Conservation (phyloP, 2,888 invertebrate species). For the Eupithecia pulchellata region DNA sequence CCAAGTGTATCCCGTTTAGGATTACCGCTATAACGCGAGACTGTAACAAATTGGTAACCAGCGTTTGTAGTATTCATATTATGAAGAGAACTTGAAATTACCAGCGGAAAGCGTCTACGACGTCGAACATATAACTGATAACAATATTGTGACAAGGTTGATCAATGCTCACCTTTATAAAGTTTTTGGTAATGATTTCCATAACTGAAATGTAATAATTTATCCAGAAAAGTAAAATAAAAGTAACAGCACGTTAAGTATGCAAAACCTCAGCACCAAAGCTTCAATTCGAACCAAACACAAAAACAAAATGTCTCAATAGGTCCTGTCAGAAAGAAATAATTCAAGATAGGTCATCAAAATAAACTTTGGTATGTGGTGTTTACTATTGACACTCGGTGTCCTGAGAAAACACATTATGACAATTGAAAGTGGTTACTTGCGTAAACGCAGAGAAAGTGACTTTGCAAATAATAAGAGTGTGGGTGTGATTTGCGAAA, state of each 20-base stretch:
- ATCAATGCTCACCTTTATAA: constrained; percentile 8
- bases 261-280: background rate
- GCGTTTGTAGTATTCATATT: constrained; percentile 26
- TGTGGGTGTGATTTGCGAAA: constrained; percentile 66
- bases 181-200: constrained; percentile 8
- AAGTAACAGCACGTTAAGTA: background rate
- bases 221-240: background rate
- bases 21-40: constrained; percentile 65
- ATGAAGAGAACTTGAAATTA: constrained; percentile 20
- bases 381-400: constrained; percentile 34
- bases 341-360: background rate
- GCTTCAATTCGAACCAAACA: background rate
- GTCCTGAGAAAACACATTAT: background rate
- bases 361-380: background rate
- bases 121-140: background rate
- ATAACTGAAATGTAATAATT: background rate
- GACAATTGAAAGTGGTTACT: constrained; percentile 53
- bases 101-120: background rate
- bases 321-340: background rate
- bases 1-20: constrained; percentile 67
- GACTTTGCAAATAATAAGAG: constrained; percentile 64
- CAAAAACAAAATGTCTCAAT: background rate
- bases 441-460: constrained; percentile 64
- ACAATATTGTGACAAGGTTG: constrained; percentile 22
- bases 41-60: constrained; percentile 56